These are phyloP conservation scores for Hemiprocne comata DNA, from an alignment of 2,113 vertebrate species.

Conservation along the genomic window DNA sequence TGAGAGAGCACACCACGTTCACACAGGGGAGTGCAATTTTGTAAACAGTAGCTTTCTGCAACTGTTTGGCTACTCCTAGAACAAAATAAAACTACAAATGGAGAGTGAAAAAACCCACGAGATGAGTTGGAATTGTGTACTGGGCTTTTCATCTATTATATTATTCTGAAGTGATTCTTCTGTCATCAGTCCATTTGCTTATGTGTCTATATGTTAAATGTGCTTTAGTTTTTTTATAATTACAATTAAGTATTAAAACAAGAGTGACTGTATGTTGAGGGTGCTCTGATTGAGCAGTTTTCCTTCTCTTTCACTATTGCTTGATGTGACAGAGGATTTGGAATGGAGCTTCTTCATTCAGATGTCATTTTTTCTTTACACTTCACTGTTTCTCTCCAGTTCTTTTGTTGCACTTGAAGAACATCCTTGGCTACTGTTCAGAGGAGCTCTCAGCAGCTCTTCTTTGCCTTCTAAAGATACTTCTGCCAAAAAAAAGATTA, in stretches of 20 bases:
- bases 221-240: background rate
- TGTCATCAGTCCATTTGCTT: fast-evolving
- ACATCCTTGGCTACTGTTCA: background rate
- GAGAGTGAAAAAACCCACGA: background rate
- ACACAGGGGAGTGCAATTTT: background rate
- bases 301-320: background rate
- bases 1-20: background rate
- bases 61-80: background rate
- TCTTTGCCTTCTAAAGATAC: background rate
- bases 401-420: background rate
- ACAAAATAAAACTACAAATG: background rate
- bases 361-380: background rate
- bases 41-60: background rate
- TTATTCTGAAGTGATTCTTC: background rate
- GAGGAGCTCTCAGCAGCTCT: background rate
- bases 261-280: background rate
- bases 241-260: background rate
- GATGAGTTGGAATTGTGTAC: background rate
- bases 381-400: background rate
- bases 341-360: background rate
- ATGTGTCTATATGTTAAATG: background rate
- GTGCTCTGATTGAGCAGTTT: background rate
- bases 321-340: background rate
- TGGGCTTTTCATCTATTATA: background rate
- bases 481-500: background rate